Conservation (phyloP, 2,113 vertebrate species). For the Halichoerus grypus region DNA sequence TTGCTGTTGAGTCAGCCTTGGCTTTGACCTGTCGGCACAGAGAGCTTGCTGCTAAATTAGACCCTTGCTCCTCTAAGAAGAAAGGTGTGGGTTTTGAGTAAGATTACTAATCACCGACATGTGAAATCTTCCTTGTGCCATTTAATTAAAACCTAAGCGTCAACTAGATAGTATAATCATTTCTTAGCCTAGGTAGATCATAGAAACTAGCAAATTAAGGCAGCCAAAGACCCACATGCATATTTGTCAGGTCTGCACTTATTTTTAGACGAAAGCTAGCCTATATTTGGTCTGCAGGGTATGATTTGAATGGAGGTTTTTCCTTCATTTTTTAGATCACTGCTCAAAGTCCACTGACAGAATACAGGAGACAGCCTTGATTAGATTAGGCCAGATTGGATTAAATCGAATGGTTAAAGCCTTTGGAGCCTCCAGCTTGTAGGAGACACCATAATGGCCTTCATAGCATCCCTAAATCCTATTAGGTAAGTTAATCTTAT, state of each 20-base stretch:
- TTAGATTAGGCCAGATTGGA: conserved; percentile 89
- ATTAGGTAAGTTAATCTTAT: conserved; percentile 88
- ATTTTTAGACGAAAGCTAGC: conserved; percentile 38
- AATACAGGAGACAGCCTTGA: conserved; percentile 85
- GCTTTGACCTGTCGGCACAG: background rate
- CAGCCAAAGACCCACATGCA: background rate
- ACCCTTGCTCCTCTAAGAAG: background rate
- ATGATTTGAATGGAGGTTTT: conserved; percentile 59
- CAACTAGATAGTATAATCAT: conserved; percentile 15
- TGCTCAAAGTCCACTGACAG: conserved; percentile 77
- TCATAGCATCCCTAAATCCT: conserved; percentile 87
- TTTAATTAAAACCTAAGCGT: conserved; percentile 60
- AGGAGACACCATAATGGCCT: conserved; percentile 87
- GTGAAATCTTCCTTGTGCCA: conserved; percentile 43
- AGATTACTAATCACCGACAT: conserved; percentile 45
- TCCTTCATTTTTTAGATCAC: conserved; percentile 67
- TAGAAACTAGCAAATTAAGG: conserved; percentile 50
- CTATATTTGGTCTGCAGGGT: background rate
- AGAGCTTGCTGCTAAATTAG: conserved; percentile 5
- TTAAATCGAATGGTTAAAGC: conserved; percentile 86
- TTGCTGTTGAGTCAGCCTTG: background rate
- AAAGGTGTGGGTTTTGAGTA: conserved; percentile 22
- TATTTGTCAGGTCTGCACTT: conserved; percentile 18
- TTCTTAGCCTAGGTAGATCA: conserved; percentile 33
- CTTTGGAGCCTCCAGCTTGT: conserved; percentile 85